These are phyloP conservation scores for Peribatodes rhomboidaria DNA, from an alignment of 2,888 invertebrate genomes.

Conservation along the genomic window DNA sequence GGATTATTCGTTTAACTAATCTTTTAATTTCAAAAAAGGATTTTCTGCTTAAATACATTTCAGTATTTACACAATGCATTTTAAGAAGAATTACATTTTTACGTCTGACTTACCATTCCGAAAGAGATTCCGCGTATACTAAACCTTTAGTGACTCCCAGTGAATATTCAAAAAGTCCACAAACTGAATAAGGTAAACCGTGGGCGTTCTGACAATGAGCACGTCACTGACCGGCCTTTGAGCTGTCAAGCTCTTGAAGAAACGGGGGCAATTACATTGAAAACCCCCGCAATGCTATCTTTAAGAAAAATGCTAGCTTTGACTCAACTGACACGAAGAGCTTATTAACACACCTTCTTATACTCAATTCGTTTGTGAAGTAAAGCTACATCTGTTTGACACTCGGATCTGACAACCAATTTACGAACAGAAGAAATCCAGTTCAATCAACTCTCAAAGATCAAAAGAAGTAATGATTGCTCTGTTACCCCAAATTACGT, in stretches of 20 bases:
- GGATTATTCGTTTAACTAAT: no score
- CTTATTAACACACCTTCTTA: constrained; percentile 80
- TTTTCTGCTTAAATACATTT: not conserved
- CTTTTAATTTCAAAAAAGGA: not conserved
- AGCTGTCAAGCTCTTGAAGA: constrained; percentile 84
- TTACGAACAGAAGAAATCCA: constrained; percentile 49
- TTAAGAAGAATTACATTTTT: not conserved
- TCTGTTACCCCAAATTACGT: constrained; percentile 47
- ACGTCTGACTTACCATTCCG: constrained; percentile 1
- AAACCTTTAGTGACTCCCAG: constrained; percentile 57
- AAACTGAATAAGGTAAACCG: constrained; percentile 83
- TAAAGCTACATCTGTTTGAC: constrained; percentile 19
- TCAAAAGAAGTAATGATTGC: constrained; percentile 52
- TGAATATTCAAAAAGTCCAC: constrained; percentile 71
- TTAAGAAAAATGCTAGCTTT: constrained; percentile 79
- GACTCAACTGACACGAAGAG: constrained; percentile 76
- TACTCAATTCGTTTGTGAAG: constrained; percentile 57
- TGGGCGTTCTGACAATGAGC: constrained; percentile 84
- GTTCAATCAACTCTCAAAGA: constrained; percentile 43
- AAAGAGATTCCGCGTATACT: constrained; percentile 48
- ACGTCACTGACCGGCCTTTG: constrained; percentile 82
- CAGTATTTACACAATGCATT: not conserved
- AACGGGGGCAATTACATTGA: constrained; percentile 86
- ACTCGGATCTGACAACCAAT: constrained; percentile 50
- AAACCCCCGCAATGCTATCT: constrained; percentile 82